These are phyloP conservation scores for Alouatta palliata DNA, from an alignment of 2,113 vertebrate species.

Conservation along the genomic window DNA sequence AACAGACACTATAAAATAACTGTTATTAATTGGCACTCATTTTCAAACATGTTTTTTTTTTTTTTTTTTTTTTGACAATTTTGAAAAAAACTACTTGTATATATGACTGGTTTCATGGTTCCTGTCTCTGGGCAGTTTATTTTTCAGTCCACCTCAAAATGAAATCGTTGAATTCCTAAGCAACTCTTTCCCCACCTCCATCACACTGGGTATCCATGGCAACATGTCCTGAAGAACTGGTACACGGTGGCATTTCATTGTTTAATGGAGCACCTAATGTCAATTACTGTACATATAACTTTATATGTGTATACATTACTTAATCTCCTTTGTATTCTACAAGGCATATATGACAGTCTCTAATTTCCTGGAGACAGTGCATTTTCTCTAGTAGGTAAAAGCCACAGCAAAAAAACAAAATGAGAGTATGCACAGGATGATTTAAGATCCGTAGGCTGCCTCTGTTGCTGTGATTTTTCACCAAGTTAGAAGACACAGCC, in stretches of 20 bases:
- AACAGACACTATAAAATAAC: slow-evolving; percentile 24
- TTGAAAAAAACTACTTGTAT: slow-evolving; percentile 55
- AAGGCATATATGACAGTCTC: slow-evolving; percentile 8
- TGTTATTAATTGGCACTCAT: slow-evolving; percentile 14
- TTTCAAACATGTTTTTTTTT: slow-evolving; percentile 47
- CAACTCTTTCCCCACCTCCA: slow-evolving; percentile 66
- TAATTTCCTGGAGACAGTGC: slow-evolving; percentile 44
- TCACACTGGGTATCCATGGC: slow-evolving; percentile 77
- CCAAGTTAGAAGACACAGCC: slow-evolving; percentile 10
- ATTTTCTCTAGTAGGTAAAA: slow-evolving; percentile 59
- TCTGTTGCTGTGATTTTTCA: slow-evolving; percentile 3
- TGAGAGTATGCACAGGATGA: neutral
- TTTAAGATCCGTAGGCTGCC: slow-evolving; percentile 16
- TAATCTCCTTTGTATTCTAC: slow-evolving; percentile 54
- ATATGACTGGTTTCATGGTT: slow-evolving; percentile 43
- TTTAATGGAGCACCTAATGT: slow-evolving; percentile 72
- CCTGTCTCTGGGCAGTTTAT: slow-evolving; percentile 46
- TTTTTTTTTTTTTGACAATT: slow-evolving; percentile 50
- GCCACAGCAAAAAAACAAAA: slow-evolving; percentile 51
- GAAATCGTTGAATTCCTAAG: slow-evolving; percentile 68
- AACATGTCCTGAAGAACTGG: slow-evolving; percentile 70
- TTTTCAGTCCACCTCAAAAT: slow-evolving; percentile 55
- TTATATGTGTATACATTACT: slow-evolving; percentile 44
- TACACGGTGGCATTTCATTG: slow-evolving; percentile 67
- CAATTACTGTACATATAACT: slow-evolving; percentile 60